A percentile compares a stretch with the other conserved stretches of the same genome.
These are phyloP conservation scores for Sebastes diploproa DNA, from an alignment of 2,797 vertebrate species.

Conservation along the genomic window DNA sequence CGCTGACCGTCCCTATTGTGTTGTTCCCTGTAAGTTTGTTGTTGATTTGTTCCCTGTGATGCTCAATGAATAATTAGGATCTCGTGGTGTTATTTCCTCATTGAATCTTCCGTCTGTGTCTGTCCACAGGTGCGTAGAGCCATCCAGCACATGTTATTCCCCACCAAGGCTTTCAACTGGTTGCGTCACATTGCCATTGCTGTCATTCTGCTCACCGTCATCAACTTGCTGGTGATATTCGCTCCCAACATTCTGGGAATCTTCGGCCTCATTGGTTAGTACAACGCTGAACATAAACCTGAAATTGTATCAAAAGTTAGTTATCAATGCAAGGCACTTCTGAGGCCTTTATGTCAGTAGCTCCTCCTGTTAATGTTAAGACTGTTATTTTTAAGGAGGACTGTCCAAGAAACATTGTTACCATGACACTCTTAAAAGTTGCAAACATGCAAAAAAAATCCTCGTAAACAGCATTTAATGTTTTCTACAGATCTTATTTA, in stretches of 20 bases:
- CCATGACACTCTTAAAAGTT: neutral
- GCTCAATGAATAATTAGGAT: neutral
- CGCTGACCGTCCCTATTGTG: constrained; percentile 95
- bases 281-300: neutral
- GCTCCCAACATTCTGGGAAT: constrained; percentile 97
- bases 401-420: neutral
- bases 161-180: constrained; percentile 93
- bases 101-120: neutral
- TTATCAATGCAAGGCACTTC: neutral
- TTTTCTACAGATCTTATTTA: neutral
- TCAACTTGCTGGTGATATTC: constrained; percentile 97
- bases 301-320: neutral
- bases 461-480: neutral
- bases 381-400: neutral
- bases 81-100: neutral
- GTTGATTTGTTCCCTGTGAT: neutral
- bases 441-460: neutral
- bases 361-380: neutral
- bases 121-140: constrained; percentile 90
- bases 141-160: constrained; percentile 95
- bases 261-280: constrained; percentile 95
- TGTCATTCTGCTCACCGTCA: constrained; percentile 84
- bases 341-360: neutral
- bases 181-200: constrained; percentile 89
- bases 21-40: constrained; percentile 91